These are phyloP conservation scores for Nannoperca obscura DNA, from an alignment of 2,797 vertebrate species.

Conservation along the genomic window DNA sequence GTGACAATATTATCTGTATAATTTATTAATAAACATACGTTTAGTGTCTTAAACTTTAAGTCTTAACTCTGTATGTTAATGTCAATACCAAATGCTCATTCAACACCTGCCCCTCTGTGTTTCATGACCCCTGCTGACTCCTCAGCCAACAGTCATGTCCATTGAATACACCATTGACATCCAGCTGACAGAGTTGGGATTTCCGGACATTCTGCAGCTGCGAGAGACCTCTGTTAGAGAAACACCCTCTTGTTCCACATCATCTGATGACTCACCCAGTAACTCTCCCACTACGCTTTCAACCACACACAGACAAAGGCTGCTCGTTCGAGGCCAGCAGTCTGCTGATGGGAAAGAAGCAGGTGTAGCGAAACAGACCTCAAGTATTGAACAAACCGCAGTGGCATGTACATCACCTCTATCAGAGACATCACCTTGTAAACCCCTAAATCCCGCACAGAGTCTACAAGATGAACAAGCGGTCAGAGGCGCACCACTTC, in stretches of 20 bases:
- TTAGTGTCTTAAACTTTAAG: neutral
- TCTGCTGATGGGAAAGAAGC: conserved; percentile 2
- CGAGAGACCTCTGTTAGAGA: conserved; percentile 44
- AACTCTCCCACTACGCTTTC: conserved; percentile 16
- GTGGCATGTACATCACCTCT: neutral
- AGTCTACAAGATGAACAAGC: neutral
- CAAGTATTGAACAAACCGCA: neutral
- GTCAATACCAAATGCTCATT: neutral
- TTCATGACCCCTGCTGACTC: neutral
- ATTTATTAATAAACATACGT: neutral
- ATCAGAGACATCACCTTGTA: neutral
- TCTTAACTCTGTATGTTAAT: neutral
- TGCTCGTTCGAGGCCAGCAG: neutral
- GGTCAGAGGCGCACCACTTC: too few species aligned
- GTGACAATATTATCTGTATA: neutral
- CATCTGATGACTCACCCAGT: conserved; percentile 27
- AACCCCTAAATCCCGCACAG: neutral
- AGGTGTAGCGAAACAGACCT: neutral
- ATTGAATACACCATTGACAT: conserved; percentile 86
- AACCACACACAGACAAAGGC: conserved; percentile 14
- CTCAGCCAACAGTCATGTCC: conserved; percentile 77
- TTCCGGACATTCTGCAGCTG: conserved; percentile 67
- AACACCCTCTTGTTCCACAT: conserved; percentile 21
- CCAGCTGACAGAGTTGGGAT: conserved; percentile 86
- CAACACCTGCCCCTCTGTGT: neutral